Evolutionary conservation across 2,113 vertebrate species (phyloP).

Genomic region (Puffinus mauretanicus): DNA sequence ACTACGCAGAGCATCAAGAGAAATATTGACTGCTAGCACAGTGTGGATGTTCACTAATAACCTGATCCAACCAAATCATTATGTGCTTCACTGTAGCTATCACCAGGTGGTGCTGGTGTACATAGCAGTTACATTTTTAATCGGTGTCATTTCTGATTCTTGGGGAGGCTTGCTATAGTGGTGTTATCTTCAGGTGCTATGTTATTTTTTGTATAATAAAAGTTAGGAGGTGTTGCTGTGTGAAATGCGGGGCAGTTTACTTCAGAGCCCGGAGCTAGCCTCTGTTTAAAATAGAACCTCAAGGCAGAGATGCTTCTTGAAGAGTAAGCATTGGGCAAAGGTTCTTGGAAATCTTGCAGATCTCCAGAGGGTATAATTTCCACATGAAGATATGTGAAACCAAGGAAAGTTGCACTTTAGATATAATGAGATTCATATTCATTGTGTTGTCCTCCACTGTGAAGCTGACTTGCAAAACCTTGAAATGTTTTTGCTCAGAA

Average conservation of each 20-base stretch:
- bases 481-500: neutral
- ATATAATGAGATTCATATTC: neutral
- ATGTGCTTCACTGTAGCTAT: neutral
- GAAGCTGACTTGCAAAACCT: neutral
- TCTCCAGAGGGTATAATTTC: neutral
- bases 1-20: rapidly evolving
- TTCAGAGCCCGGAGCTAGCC: neutral
- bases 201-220: neutral
- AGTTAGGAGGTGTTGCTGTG: neutral
- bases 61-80: neutral
- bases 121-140: rapidly evolving
- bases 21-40: neutral
- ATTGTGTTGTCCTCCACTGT: neutral
- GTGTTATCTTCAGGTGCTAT: neutral
- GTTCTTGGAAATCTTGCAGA: neutral
- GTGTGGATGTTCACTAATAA: rapidly evolving
- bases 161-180: neutral
- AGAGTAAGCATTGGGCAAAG: neutral
- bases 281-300: neutral
- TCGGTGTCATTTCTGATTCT: neutral
- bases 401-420: neutral
- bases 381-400: neutral
- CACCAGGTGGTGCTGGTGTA: neutral
- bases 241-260: neutral
- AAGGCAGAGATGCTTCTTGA: neutral